These are phyloP conservation scores for Tricholaema leucomelas DNA, from an alignment of 2,113 vertebrate genomes.

Conservation along the genomic window DNA sequence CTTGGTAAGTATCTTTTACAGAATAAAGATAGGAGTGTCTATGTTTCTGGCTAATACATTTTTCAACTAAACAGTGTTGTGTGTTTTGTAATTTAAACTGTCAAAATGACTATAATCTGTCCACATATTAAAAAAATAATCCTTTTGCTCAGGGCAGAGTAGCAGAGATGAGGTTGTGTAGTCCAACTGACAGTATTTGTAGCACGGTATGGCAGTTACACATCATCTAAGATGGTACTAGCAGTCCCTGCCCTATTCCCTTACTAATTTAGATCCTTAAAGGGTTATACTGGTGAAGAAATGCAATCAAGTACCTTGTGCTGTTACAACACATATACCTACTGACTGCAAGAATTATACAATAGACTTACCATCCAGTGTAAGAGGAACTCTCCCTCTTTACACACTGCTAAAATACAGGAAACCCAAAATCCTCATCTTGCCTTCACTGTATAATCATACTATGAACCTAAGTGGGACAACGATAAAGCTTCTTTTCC, in stretches of 20 bases:
- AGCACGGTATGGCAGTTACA: neutral
- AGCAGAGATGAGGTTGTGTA: neutral
- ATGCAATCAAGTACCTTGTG: neutral
- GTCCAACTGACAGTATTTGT: neutral
- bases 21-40: neutral
- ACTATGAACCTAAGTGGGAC: neutral
- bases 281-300: neutral
- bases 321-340: neutral
- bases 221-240: neutral
- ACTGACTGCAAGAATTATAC: neutral
- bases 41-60: neutral
- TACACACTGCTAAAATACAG: neutral
- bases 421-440: neutral
- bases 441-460: neutral
- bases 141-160: neutral
- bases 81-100: constrained; percentile 14
- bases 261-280: neutral
- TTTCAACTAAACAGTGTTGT: neutral
- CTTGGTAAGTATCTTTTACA: neutral
- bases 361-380: neutral
- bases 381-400: neutral
- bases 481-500: neutral
- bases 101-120: neutral
- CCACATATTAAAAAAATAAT: neutral
- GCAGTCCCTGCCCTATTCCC: neutral